Evolutionary conservation across 2,888 invertebrate species (phyloP).

Genomic region (Pheosia tremula): DNA sequence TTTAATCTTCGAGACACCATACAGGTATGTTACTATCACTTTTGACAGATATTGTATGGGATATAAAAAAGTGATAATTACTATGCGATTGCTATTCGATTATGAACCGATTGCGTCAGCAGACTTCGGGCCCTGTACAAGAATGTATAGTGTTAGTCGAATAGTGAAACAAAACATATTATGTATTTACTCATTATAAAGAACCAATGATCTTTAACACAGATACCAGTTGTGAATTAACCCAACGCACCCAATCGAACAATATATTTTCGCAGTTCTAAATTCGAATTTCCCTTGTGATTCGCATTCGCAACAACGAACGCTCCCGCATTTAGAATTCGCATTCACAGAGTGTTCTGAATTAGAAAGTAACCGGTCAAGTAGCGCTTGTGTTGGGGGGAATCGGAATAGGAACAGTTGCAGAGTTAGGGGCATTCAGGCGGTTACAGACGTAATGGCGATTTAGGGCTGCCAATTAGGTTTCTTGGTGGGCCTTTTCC

Average conservation of each 20-base stretch:
- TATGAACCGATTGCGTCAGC: no score
- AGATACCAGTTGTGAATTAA: not conserved
- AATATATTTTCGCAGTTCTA: slow-evolving; percentile 6
- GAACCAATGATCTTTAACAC: not conserved
- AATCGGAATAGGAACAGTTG: slow-evolving; percentile 43
- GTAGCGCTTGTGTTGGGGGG: slow-evolving; percentile 41
- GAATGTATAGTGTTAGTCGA: no score
- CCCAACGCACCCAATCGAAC: not conserved
- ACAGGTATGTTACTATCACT: no score
- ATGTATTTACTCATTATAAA: no score
- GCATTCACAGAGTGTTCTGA: slow-evolving; percentile 44
- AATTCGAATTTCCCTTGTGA: slow-evolving; percentile 11
- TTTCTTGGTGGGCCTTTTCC: slow-evolving; percentile 6
- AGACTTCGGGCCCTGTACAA: no score
- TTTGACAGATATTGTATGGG: no score
- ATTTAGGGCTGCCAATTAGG: slow-evolving; percentile 25
- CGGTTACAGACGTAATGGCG: slow-evolving; percentile 47
- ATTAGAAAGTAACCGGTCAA: slow-evolving; percentile 59
- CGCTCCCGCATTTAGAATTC: slow-evolving; percentile 33
- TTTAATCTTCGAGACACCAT: no score
- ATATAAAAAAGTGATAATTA: no score
- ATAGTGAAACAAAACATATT: no score
- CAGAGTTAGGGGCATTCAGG: slow-evolving; percentile 42
- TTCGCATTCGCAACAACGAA: slow-evolving; percentile 14
- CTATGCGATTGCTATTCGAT: no score